Evolutionary conservation across 1,140 invertebrate species (phyloP), one percentile per base, ranked within the genome.

Genomic region (Apis dorsata): DNA sequence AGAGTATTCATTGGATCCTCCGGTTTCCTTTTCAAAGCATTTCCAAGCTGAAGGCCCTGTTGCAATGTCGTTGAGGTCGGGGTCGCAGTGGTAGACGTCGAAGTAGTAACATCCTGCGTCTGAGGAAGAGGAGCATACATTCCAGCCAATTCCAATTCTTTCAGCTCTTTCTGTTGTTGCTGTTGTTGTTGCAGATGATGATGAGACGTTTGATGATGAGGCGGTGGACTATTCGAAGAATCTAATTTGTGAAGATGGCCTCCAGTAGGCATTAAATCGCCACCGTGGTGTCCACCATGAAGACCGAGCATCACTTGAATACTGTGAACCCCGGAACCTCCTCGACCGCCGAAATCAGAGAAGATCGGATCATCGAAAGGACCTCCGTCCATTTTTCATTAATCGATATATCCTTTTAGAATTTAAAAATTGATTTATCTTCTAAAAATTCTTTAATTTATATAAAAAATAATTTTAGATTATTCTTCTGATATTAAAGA

Each of bases 291-390:
- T 75, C 95, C 94, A 21, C 89, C 90, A 84, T 95, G 95, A 17
- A 96, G 92, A 5, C 96, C 96, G 57, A 97, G 93, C 96, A 97
- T 97, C 83, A 97, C 96, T 90, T 96, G 95, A 73, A 96, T 96
- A 79, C 95, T 95, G 89, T 96, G 95, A 71, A 95, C 95, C 19
- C 94, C 94, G 12, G 93, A 89, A 19, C 93, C 94, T 74, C 95
- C 94, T 59, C 96, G 95, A 84, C 95, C 95, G 60, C 95, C 94
- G 91, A 97, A 97, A 90, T 97, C 96, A 81, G 95, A 94, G 90
- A 97, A 97, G 88, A 96, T 96, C 86, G 96, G 95, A 91, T 97
- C 96, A 89, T 97, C 97, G 93, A 97, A 97, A 53, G 95, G 95
- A 69, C 95, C 95, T 89, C 96, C 96, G 91, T 97, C 96, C 96